phyloP scores from a whole-genome alignment of 2,113 vertebrate species.

The Aegotheles bennettii region DNA sequence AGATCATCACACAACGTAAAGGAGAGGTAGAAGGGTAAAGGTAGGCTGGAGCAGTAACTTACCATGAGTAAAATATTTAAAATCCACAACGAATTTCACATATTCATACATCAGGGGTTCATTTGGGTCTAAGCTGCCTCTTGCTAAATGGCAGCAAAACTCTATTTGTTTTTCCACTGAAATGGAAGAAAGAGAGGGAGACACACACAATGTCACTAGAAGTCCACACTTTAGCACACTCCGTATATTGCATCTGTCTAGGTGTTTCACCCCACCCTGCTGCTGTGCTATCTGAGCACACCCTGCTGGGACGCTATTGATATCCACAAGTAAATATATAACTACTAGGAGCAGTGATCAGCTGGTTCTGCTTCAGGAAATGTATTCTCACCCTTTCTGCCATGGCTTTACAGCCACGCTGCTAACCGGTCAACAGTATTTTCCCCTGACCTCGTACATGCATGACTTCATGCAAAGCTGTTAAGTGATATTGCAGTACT shows the following conservation, averaged over 20 bases:
- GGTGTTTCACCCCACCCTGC: not conserved
- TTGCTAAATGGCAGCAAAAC: conserved; percentile 92
- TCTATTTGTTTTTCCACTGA: conserved; percentile 84
- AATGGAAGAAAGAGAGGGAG: conserved; percentile 22
- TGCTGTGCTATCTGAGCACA: not conserved
- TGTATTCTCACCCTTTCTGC: not conserved
- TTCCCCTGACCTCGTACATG: not conserved
- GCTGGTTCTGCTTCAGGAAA: not conserved
- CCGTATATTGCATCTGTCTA: not conserved
- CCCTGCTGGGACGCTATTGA: not conserved
- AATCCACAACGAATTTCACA: conserved; percentile 89
- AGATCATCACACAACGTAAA: not conserved
- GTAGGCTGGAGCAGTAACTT: conserved; percentile 35
- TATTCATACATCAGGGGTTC: conserved; percentile 82
- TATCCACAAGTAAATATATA: not conserved
- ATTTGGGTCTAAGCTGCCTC: conserved; percentile 79
- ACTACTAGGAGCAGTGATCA: not conserved
- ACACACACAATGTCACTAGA: not conserved
- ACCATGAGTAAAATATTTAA: conserved; percentile 89
- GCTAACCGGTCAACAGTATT: not conserved
- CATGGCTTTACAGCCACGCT: not conserved
- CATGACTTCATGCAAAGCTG: not conserved
- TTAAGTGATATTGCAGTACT: not conserved
- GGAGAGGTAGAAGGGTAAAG: not conserved
- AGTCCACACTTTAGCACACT: not conserved